phyloP scores from a whole-genome alignment of 2,888 invertebrate species.

The Zeuzera pyrina region DNA sequence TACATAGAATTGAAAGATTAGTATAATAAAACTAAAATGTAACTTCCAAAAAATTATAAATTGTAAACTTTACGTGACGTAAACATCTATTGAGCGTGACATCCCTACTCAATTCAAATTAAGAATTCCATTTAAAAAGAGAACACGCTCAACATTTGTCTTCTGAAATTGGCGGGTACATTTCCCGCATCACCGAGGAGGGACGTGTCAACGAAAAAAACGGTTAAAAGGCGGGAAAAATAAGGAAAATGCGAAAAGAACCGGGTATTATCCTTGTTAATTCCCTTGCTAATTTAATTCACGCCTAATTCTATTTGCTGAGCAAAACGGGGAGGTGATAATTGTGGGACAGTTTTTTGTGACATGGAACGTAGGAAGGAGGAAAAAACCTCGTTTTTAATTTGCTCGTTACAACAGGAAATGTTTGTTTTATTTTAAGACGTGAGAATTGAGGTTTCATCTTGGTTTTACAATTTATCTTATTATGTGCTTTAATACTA shows the following conservation, averaged over 20 bases:
- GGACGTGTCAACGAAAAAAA: slow-evolving; percentile 42
- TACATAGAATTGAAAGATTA: no score
- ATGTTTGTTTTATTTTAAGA: slow-evolving; percentile 25
- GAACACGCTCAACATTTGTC: slow-evolving; percentile 22
- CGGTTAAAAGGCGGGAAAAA: slow-evolving; percentile 44
- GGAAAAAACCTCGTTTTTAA: slow-evolving; percentile 35
- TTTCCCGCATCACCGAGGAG: slow-evolving; percentile 28
- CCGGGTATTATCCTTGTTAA: slow-evolving; percentile 70
- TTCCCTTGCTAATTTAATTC: slow-evolving; percentile 69
- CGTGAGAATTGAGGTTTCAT: slow-evolving; percentile 36
- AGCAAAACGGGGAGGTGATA: slow-evolving; percentile 68
- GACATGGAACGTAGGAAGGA: slow-evolving; percentile 36
- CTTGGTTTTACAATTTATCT: no score
- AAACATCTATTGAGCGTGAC: not conserved
- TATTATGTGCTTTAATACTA: no score
- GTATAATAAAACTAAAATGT: no score
- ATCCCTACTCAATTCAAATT: slow-evolving; percentile 23
- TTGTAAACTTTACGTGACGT: no score
- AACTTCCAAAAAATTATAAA: no score
- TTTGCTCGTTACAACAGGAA: slow-evolving; percentile 24
- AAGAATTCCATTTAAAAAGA: slow-evolving; percentile 24
- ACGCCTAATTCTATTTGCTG: slow-evolving; percentile 70
- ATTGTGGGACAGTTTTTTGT: slow-evolving; percentile 60
- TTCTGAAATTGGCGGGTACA: slow-evolving; percentile 38
- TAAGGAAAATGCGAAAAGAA: slow-evolving; percentile 51